Conservation (phyloP, 2,113 vertebrate genomes). For the Phrynosoma platyrhinos region DNA sequence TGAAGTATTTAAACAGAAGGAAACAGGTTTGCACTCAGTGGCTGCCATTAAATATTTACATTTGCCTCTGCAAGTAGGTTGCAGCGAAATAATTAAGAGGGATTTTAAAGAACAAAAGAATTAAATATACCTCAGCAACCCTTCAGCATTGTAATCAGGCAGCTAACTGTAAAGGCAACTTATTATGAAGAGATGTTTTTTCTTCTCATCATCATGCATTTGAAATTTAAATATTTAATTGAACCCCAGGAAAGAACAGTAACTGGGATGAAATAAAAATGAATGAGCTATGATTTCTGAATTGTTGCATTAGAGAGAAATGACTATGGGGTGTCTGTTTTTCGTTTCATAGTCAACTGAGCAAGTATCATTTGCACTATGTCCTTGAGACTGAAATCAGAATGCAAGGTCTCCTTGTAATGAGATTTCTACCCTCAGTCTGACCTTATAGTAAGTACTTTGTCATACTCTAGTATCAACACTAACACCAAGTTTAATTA, state of each 20-base stretch:
- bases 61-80: neutral
- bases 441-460: neutral
- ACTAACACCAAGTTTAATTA: neutral
- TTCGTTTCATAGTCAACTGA: neutral
- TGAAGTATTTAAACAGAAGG: neutral
- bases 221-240: conserved; percentile 19
- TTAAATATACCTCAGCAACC: neutral
- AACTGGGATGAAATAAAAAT: neutral
- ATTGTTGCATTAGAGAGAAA: neutral
- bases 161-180: neutral
- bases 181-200: neutral
- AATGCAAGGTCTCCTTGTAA: neutral
- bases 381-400: neutral
- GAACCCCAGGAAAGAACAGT: neutral
- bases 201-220: neutral
- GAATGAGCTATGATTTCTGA: neutral
- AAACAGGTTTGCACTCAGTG: neutral
- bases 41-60: neutral
- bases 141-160: neutral
- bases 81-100: conserved; percentile 6
- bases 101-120: conserved; percentile 3
- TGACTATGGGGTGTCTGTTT: neutral
- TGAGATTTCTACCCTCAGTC: neutral
- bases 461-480: neutral
- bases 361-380: neutral